Evolutionary conservation across 1,140 invertebrate species (phyloP), one percentile per base, ranked within the genome.

Genomic region (Panonychus citri): DNA sequence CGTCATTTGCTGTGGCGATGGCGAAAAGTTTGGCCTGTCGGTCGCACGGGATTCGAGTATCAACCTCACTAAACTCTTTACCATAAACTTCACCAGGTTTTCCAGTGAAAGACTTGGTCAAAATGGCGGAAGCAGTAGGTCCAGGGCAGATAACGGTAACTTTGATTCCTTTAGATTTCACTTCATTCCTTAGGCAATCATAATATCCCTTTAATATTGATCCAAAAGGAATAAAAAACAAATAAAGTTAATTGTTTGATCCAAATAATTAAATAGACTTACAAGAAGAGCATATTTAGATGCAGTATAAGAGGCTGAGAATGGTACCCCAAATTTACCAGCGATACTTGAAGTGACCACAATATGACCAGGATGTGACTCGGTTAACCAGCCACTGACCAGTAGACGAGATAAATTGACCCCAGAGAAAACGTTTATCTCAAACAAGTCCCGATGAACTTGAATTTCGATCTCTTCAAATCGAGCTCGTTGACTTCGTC

Each of bases 211-310:
- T n/a, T n/a, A n/a, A n/a, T n/a, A n/a, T n/a, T n/a, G n/a, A n/a
- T n/a, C n/a, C n/a, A n/a, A n/a, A n/a, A n/a, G 21, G 1, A 19
- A 17, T 48, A 27, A 53, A 0, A 42, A 21, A 49, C 3, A 4
- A n/a, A 21, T 3, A 24, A 7, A 46, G 19, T 46, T 7, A 46
- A 1, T 34, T 34, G 12, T 5, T 12, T 34, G 30, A 34, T 7
- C 21, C n/a, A n/a, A n/a, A n/a, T n/a, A n/a, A n/a, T n/a, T n/a
- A n/a, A n/a, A n/a, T n/a, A n/a, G n/a, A 67, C 69, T 70, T 71
- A 84, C 84, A 64, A 87, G 81, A 43, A 90, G 63, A 1, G 85
- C 83, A 69, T 82, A 78, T 69, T 90, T 90, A 1, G 81, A 73
- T 10, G 25, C 49, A 54, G 78, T 80, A 65, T 90, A 90, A 0